Conservation (phyloP, 2,113 vertebrate genomes). For the Aplodontia rufa region DNA sequence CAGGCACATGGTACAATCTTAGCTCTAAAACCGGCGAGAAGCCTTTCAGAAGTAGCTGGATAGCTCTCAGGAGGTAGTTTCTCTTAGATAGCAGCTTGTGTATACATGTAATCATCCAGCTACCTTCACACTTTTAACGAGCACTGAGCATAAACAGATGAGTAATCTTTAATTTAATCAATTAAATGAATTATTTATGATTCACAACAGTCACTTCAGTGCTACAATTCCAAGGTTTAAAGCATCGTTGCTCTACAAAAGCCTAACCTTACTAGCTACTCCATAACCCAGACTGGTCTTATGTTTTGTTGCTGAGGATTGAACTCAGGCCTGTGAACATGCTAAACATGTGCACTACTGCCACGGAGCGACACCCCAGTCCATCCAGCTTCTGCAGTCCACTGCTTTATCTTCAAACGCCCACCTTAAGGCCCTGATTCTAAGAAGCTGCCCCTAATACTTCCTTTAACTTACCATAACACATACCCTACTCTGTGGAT, state of each 20-base stretch:
- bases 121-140: not conserved
- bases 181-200: not conserved
- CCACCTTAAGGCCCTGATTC: not conserved
- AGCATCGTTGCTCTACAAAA: not conserved
- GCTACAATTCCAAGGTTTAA: not conserved
- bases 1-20: not conserved
- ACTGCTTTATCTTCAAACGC: not conserved
- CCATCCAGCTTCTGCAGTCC: not conserved
- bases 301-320: not conserved
- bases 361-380: too few species aligned
- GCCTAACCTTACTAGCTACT: not conserved
- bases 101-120: not conserved
- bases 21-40: not conserved
- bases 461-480: too few species aligned
- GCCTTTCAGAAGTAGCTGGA: not conserved
- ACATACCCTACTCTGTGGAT: too few species aligned
- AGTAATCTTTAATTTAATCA: not conserved
- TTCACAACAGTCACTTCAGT: not conserved
- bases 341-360: too few species aligned
- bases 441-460: too few species aligned
- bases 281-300: not conserved
- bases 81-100: not conserved
- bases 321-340: fast-evolving
- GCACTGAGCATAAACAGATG: not conserved
- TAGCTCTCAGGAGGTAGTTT: not conserved